Conservation (phyloP, 2,797 vertebrate genomes). For the Anas bernieri region DNA sequence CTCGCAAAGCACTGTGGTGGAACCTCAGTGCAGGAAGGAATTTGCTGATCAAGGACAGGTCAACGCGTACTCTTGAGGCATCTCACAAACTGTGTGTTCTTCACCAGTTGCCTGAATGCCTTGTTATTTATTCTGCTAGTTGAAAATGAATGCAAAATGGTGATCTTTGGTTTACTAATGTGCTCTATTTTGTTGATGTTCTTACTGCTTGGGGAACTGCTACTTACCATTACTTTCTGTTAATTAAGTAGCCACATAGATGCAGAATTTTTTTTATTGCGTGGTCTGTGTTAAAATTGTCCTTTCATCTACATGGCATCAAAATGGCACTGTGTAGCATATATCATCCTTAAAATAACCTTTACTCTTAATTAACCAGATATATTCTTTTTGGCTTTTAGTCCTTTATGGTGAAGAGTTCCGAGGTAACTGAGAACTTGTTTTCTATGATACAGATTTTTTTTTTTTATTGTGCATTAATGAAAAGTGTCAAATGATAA, state of each 20-base stretch:
- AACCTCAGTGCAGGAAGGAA: not conserved
- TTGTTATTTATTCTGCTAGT: not conserved
- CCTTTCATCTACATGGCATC: slow-evolving; percentile 37
- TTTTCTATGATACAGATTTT: not conserved
- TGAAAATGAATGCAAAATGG: not conserved
- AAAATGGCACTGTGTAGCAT: not conserved
- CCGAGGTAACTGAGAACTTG: not conserved
- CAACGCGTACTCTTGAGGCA: not conserved
- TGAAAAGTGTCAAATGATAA: not conserved
- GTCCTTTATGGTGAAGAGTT: not conserved
- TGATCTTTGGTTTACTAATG: not conserved
- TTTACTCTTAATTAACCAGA: slow-evolving; percentile 21
- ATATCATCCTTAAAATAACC: not conserved
- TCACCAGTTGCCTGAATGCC: not conserved
- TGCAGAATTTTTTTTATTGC: not conserved
- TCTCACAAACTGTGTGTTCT: not conserved
- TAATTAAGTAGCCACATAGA: not conserved
- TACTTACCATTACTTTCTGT: not conserved
- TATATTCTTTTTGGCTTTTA: not conserved
- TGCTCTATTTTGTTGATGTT: not conserved
- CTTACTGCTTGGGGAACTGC: not conserved
- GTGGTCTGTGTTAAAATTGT: not conserved
- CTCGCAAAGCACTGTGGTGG: not conserved
- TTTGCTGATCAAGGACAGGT: not conserved
- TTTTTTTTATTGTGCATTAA: not conserved